Conservation (phyloP, 1,140 invertebrate species). For the Papilio helenus region DNA sequence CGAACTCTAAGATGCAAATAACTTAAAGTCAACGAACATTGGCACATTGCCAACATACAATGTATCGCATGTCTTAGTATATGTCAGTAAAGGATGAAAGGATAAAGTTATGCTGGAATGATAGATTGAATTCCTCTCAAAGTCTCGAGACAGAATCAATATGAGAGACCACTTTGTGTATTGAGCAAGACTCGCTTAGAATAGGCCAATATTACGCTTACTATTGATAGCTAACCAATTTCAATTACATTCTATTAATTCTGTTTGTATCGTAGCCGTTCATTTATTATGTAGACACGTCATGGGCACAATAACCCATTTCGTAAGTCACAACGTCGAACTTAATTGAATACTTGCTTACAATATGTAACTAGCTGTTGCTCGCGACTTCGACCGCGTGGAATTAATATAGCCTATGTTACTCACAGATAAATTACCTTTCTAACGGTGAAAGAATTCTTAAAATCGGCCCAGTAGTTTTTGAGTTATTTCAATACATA, state of each 20-base stretch:
- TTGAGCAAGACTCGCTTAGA: slow-evolving; percentile 5
- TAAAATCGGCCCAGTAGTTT: too few species aligned
- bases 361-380: background rate
- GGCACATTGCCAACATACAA: background rate
- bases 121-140: slow-evolving; percentile 5
- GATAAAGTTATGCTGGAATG: slow-evolving; percentile 20
- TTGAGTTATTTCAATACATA: too few species aligned
- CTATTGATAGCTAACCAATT: slow-evolving; percentile 22
- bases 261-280: slow-evolving; percentile 8
- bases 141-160: background rate
- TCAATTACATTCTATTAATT: slow-evolving; percentile 28
- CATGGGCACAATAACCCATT: background rate
- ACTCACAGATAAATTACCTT: too few species aligned
- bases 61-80: slow-evolving; percentile 1
- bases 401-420: too few species aligned
- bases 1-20: slow-evolving; percentile 7
- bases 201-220: slow-evolving; percentile 19
- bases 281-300: slow-evolving; percentile 14
- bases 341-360: background rate
- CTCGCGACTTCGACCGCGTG: too few species aligned
- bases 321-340: background rate
- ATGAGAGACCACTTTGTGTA: background rate
- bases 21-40: slow-evolving; percentile 14
- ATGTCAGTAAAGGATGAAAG: slow-evolving; percentile 15
- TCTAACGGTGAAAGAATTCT: too few species aligned